Evolutionary conservation across 2,113 vertebrate species (phyloP).

Genomic region (Scopus umbretta): DNA sequence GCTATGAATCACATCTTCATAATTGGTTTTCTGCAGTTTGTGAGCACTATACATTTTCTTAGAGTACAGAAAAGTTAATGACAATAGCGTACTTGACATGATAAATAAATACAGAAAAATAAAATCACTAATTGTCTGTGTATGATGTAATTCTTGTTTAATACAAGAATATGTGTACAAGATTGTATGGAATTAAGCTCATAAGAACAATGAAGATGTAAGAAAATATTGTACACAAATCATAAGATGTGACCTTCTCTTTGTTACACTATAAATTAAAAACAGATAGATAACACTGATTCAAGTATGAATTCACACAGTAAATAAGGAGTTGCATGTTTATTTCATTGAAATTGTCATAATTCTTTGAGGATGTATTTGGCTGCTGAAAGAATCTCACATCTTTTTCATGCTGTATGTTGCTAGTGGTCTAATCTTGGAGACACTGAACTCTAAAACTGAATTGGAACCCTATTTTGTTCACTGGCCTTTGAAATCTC

Average conservation of each 20-base stretch:
- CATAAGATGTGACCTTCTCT: neutral
- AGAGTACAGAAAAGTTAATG: neutral
- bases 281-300: neutral
- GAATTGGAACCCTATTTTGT: neutral
- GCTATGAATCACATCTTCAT: neutral
- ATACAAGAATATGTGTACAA: too few species aligned
- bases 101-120: neutral
- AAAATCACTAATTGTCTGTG: neutral
- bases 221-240: neutral
- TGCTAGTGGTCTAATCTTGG: neutral
- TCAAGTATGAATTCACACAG: neutral
- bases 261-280: neutral
- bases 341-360: neutral
- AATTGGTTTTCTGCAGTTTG: neutral
- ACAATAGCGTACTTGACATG: neutral
- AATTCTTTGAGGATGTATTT: neutral
- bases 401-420: neutral
- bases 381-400: neutral
- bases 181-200: neutral
- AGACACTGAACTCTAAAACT: neutral
- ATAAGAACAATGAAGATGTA: neutral
- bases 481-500: neutral
- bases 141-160: neutral
- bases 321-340: neutral
- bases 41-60: neutral